Evolutionary conservation across 2,888 invertebrate species (phyloP), one percentile per base, ranked within the genome.

Genomic region (Callyntrura sp.): DNA sequence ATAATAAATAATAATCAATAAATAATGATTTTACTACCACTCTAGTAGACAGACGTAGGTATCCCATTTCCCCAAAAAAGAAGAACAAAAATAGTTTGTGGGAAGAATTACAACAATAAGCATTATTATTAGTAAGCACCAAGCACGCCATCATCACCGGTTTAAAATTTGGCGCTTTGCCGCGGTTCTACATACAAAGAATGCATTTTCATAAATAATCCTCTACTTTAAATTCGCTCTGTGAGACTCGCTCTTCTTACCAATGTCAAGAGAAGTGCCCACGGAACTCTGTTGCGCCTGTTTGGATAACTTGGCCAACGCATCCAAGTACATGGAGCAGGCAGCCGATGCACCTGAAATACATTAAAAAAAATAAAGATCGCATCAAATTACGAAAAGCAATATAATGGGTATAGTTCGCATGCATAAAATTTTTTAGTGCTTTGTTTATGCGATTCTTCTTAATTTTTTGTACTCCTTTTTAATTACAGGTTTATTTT

Each of bases 261-360:
- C 98, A 94, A 98, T 97, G 96, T 98, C 98, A 92, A 97, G 97
- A 93, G 98, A 98, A 94, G 98, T 98, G 93, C 97, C 97, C 97
- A 97, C 97, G 62, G 97, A 97, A 93, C 98, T 98, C 95, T 98
- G 97, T 95, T 98, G 98, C 86, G 98, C 98, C 94, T 98, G 98
- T 93, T 97, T 96, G 91, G 98, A 98, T 94, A 98, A 95, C 95
- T 97, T 97, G 93, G 97, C 97, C 94, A 98, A 96, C 92, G 98
- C 97, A 94, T 98, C 98, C 94, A 98, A 97, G 95, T 98, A 98
- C 93, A 98, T 95, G 84, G 98, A 96, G 48, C 98, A 98, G 57
- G 98, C 98, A 92, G 98, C 97, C 89, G 98, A 98, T 91, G 98
- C 97, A 94, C 98, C 98, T 98, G 95, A 70, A 95, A 35, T 35